Evolutionary conservation across 2,888 invertebrate genomes (phyloP), one percentile per base, ranked within the genome.

Genomic region (Anoplius nigerrimus): DNA sequence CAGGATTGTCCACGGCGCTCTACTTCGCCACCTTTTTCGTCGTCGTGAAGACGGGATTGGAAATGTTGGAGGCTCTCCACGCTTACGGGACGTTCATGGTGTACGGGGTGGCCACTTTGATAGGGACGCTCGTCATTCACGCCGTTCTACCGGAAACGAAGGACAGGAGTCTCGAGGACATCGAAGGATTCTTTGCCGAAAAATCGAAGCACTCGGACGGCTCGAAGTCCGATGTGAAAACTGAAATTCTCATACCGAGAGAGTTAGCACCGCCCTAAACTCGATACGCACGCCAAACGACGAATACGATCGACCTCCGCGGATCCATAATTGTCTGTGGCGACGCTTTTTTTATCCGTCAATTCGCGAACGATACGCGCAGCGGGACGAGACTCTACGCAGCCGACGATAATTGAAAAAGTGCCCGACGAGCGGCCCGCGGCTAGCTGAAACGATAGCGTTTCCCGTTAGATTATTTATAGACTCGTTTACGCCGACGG

Each of bases 61-160:
- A 89, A 0, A 90, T 94, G 90, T 91, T 93, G 86, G 79, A 80
- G 0, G 81, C 84, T 53, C 87, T 93, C n/a, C 93, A 93, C 24
- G 90, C 91, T 70, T 90, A 90, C 0, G 89, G 91, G n/a, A 91
- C 93, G n/a, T 94, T 93, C 88, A 86, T 92, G 0, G 84, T 91
- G 60, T 94, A 93, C 80, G 93, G 93, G 21, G 69, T 89, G 0
- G 88, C 93, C 74, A 91, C 93, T 0, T 83, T 92, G 0, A 24
- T 91, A 6, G 93, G 93, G 2, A 91, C 92, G 21, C 70, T 90
- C 2, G 89, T 92, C 58, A 88, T 94, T 66, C 92, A 91, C 81
- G 90, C 91, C 57, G 91, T 90, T 66, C 84, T 94, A 52, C 94
- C 94, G 0, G 94, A 94, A 88, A 94, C 94, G 0, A 93, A 92